Evolutionary conservation across 2,888 invertebrate genomes (phyloP).

Genomic region (Epicampocera succincta): DNA sequence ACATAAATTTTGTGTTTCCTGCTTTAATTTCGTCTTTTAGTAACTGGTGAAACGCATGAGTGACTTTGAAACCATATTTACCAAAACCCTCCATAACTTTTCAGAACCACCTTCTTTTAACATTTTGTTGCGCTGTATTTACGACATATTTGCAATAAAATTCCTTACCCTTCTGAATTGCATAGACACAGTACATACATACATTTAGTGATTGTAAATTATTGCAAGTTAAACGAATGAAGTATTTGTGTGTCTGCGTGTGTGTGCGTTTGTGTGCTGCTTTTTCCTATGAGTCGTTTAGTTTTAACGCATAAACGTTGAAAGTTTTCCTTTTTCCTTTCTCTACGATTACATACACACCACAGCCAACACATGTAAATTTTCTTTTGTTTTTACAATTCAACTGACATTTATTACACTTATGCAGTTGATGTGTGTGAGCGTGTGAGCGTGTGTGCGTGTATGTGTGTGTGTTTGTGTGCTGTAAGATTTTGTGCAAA

Average conservation of each 20-base stretch:
- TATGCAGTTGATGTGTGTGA: slow-evolving; percentile 47
- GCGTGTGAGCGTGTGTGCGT: background rate
- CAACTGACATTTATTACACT: slow-evolving; percentile 68
- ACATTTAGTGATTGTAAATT: slow-evolving; percentile 64
- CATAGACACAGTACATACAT: slow-evolving; percentile 44
- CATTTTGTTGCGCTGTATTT: slow-evolving; percentile 41
- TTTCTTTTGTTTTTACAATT: slow-evolving; percentile 66
- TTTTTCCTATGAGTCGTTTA: slow-evolving; percentile 60
- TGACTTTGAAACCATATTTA: slow-evolving; percentile 63
- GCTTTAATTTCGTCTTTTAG: slow-evolving; percentile 35
- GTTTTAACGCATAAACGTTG: slow-evolving; percentile 61
- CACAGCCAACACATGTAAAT: slow-evolving; percentile 1
- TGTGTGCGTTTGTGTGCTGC: background rate
- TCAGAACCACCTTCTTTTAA: slow-evolving; percentile 9
- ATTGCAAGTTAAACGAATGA: slow-evolving; percentile 60
- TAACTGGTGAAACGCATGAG: slow-evolving; percentile 54
- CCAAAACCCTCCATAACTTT: slow-evolving; percentile 51
- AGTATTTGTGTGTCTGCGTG: slow-evolving; percentile 30
- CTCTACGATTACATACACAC: slow-evolving; percentile 13
- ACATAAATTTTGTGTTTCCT: background rate
- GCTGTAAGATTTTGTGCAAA: slow-evolving; percentile 26
- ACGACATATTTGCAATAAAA: slow-evolving; percentile 54
- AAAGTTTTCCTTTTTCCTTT: slow-evolving; percentile 55
- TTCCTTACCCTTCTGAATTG: slow-evolving; percentile 46
- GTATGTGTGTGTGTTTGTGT: background rate